Percentiles rank a stretch among this genome's conserved stretches.
Conservation (phyloP, 2,797 vertebrate species). For the Macrochelys suwanniensis region DNA sequence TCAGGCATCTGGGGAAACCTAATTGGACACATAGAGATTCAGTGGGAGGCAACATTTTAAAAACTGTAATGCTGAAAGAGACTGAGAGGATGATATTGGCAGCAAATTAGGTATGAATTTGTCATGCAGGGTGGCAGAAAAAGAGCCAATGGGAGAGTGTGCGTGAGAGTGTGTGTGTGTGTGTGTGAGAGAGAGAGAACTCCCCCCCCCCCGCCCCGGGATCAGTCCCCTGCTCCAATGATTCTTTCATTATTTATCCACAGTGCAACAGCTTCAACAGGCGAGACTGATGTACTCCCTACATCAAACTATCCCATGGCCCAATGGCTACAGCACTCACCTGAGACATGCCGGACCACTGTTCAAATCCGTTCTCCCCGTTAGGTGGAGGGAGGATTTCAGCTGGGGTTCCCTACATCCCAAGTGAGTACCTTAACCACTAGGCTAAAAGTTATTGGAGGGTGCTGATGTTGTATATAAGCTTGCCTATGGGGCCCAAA, state of each 20-base stretch:
- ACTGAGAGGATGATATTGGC: constrained; percentile 37
- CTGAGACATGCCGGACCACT: too few relatives aligned
- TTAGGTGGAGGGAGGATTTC: neutral
- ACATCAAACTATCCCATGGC: neutral
- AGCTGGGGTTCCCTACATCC: neutral
- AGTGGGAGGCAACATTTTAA: constrained; percentile 55
- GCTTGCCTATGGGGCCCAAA: neutral
- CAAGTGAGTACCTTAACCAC: neutral
- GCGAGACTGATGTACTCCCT: neutral
- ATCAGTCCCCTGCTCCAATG: neutral
- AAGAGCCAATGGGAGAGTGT: neutral
- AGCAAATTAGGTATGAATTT: constrained; percentile 22
- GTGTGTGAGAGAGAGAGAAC: neutral
- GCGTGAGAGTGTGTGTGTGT: neutral
- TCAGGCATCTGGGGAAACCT: constrained; percentile 73
- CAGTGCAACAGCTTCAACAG: neutral
- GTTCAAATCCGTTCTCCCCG: neutral
- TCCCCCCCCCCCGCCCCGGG: accelerated
- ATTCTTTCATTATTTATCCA: neutral
- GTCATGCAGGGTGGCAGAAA: constrained; percentile 16
- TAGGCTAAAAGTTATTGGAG: neutral
- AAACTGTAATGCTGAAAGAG: constrained; percentile 47
- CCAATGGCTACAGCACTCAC: neutral
- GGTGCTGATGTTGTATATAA: neutral
- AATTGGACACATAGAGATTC: constrained; percentile 60